Evolutionary conservation across 2,113 vertebrate species (phyloP).

Genomic region (Platycercus adscitus): DNA sequence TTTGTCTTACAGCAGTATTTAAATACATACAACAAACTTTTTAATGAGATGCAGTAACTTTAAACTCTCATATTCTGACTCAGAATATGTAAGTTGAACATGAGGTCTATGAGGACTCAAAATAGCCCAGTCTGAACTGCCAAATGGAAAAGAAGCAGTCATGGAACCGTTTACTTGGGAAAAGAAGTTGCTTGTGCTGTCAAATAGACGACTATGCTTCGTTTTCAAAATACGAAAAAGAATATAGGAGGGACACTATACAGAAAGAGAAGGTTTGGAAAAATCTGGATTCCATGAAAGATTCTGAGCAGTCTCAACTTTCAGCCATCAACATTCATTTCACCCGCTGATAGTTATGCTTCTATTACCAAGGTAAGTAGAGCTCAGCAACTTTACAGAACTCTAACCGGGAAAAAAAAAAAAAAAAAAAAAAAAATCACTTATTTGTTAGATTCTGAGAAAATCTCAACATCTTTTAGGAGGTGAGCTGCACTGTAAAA

Average conservation of each 20-base stretch:
- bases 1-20: not conserved
- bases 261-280: not conserved
- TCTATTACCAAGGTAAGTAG: not conserved
- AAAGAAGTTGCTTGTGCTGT: not conserved
- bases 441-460: not conserved
- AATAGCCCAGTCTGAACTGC: not conserved
- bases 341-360: not conserved
- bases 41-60: not conserved
- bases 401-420: not conserved
- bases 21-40: not conserved
- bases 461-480: not conserved
- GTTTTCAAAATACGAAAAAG: not conserved
- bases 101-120: not conserved
- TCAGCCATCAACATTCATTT: not conserved
- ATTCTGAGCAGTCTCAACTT: not conserved
- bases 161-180: not conserved
- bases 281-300: not conserved
- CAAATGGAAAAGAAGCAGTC: not conserved
- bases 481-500: not conserved
- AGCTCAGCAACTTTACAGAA: not conserved
- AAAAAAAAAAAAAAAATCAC: not conserved
- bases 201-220: not conserved
- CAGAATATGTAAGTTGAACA: not conserved
- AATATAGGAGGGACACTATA: not conserved
- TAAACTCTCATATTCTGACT: not conserved